Percentiles rank a stretch among this genome's conserved stretches.
Conservation (phyloP, 2,888 invertebrate species). For the Thecophora atra region DNA sequence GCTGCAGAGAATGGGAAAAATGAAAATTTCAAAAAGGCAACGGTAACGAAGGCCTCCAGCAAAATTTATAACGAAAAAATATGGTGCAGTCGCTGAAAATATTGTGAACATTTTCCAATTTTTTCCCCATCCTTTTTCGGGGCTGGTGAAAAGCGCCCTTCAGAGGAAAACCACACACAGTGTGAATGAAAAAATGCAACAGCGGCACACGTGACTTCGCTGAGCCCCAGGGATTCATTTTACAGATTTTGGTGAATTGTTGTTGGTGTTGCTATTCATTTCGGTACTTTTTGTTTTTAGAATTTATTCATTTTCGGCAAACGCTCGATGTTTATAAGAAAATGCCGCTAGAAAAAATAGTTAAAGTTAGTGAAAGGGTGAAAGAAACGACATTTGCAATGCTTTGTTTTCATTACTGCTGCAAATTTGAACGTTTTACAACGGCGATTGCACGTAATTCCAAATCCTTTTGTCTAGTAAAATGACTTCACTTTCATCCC, state of each 20-base stretch:
- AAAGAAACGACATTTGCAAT: conserved; percentile 29
- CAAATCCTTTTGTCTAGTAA: conserved; percentile 21
- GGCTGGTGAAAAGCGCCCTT: background rate
- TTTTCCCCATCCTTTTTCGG: too few relatives aligned
- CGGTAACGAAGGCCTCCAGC: conserved; percentile 7
- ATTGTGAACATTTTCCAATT: background rate
- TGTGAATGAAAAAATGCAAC: background rate
- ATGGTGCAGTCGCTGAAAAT: conserved; percentile 1
- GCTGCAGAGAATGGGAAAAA: background rate
- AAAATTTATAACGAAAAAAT: conserved; percentile 15
- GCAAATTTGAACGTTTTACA: background rate
- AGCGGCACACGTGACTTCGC: background rate
- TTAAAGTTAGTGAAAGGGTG: background rate
- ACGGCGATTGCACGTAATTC: conserved; percentile 17
- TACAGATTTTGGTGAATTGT: too few relatives aligned
- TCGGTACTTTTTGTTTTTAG: too few relatives aligned
- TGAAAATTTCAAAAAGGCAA: background rate
- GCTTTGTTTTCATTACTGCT: conserved; percentile 38
- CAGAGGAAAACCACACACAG: background rate
- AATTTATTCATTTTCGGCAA: too few relatives aligned
- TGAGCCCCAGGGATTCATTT: too few relatives aligned
- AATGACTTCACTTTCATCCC: background rate
- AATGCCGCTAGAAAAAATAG: too few relatives aligned
- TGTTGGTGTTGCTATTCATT: too few relatives aligned
- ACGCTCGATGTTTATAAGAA: too few relatives aligned